Percentiles rank a stretch among this genome's conserved stretches.
phyloP scores from a whole-genome alignment of 1,140 invertebrate genomes.

The Meloidogyne floridensis region DNA sequence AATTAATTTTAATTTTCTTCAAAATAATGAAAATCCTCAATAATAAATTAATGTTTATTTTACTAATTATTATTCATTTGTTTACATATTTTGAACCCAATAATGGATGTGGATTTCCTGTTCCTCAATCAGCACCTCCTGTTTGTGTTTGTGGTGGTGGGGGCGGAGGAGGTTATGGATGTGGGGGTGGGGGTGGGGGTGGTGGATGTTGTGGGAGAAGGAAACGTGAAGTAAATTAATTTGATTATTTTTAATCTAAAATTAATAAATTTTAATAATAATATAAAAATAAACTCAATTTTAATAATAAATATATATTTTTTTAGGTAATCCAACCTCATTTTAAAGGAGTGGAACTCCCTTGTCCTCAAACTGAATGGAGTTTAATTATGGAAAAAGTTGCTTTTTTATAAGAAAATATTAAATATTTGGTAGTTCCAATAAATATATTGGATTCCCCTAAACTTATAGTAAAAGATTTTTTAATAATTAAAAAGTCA shows the following conservation, averaged over 20 bases:
- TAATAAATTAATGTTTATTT: conserved; percentile 2
- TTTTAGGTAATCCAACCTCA: conserved; percentile 19
- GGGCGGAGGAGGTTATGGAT: conserved; percentile 7
- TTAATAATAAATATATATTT: not conserved
- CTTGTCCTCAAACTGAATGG: conserved; percentile 30
- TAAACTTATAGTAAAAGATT: too few relatives aligned
- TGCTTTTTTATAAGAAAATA: not conserved
- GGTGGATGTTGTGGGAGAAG: conserved; percentile 21
- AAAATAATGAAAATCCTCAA: too few relatives aligned
- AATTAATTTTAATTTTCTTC: too few relatives aligned
- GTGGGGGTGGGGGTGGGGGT: conserved; percentile 16
- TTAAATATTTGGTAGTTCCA: too few relatives aligned
- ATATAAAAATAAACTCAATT: not conserved
- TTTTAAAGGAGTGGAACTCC: conserved; percentile 14
- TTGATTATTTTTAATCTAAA: not conserved
- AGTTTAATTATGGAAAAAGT: conserved; percentile 20
- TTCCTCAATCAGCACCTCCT: conserved; percentile 12
- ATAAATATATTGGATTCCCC: too few relatives aligned
- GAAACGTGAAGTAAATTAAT: conserved; percentile 20
- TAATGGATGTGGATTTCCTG: conserved; percentile 17
- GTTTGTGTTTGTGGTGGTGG: conserved; percentile 20
- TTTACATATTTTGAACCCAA: not conserved
- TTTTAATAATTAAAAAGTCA: too few relatives aligned
- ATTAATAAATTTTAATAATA: not conserved
- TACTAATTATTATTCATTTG: not conserved